Evolutionary conservation across 2,888 invertebrate species (phyloP), one percentile per base, ranked within the genome.

Genomic region (Oxycera nigricornis): DNA sequence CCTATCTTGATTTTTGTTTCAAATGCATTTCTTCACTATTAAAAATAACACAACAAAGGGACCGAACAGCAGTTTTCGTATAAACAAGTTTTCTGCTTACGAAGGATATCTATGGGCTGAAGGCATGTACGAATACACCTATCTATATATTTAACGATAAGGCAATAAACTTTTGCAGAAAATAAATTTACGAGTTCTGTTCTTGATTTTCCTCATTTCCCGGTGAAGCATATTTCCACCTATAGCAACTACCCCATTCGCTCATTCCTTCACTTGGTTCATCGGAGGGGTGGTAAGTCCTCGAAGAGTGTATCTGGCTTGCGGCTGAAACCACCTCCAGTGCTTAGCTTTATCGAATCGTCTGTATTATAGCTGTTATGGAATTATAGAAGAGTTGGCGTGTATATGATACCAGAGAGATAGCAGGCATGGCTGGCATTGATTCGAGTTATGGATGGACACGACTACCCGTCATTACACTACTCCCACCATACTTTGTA

Each of bases 121-220:
- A 46, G 14, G n/a, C 4, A 17, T 46, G 14, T 17, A 46, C 3
- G 17, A 46, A 46, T 46, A 76, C 73, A 77, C 75, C 75, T 74
- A 73, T 24, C 22, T 46, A 41, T 61, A 77, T 79, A 76, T 77
- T 79, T 79, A 77, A 78, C 76, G 78, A 77, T 77, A 75, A 77
- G 77, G 78, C 79, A 79, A 79, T 79, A 78, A 79, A 79, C 78
- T 78, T 78, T 78, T 79, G 75, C 75, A 78, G 78, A 77, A 79
- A 78, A 78, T 79, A 78, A 77, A 79, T 78, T 79, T 78, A 78
- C 78, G 78, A 79, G 76, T 77, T 78, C 78, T 78, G 78, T 78
- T 79, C 77, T 79, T 79, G 78, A 78, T 78, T 78, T 78, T 79
- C 77, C 74, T 78, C 75, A 77, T 77, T 77, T 77, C 73, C 75